Conservation (phyloP, 2,888 invertebrate species). For the Zeuzera pyrina region DNA sequence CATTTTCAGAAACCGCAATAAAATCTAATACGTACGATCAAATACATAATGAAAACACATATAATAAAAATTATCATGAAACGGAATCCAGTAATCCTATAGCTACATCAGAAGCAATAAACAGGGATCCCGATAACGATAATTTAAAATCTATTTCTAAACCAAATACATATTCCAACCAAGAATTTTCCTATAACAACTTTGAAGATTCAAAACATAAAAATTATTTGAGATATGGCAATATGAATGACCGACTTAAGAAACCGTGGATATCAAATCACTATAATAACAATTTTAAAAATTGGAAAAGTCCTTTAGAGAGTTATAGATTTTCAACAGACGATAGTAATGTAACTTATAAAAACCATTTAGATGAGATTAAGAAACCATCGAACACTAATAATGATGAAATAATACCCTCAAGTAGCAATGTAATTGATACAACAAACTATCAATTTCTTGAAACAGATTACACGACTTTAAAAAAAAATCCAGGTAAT, state of each 20-base stretch:
- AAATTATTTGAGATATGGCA: conserved; percentile 31
- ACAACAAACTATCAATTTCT: conserved; percentile 39
- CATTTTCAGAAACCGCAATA: conserved; percentile 14
- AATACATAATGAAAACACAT: conserved; percentile 23
- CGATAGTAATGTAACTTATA: conserved; percentile 45
- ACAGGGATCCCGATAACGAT: conserved; percentile 23
- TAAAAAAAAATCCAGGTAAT: conserved; percentile 37
- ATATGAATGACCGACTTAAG: conserved; percentile 37
- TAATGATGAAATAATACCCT: conserved; percentile 43
- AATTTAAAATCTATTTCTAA: conserved; percentile 21
- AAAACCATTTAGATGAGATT: conserved; percentile 34
- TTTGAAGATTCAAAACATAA: conserved; percentile 22
- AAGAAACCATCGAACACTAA: conserved; percentile 36
- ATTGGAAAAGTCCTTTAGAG: conserved; percentile 37
- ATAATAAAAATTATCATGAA: conserved; percentile 24
- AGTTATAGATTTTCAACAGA: conserved; percentile 52
- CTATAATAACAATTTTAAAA: conserved; percentile 29
- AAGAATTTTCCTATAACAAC: conserved; percentile 22
- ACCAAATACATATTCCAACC: conserved; percentile 17
- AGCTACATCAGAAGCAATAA: conserved; percentile 16
- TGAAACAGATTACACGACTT: conserved; percentile 38
- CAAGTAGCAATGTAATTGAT: conserved; percentile 46
- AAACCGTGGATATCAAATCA: neutral
- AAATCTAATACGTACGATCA: conserved; percentile 10
- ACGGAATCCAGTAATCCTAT: conserved; percentile 24